These are phyloP conservation scores for Lobophora halterata DNA, from an alignment of 2,888 invertebrate genomes.

Conservation along the genomic window DNA sequence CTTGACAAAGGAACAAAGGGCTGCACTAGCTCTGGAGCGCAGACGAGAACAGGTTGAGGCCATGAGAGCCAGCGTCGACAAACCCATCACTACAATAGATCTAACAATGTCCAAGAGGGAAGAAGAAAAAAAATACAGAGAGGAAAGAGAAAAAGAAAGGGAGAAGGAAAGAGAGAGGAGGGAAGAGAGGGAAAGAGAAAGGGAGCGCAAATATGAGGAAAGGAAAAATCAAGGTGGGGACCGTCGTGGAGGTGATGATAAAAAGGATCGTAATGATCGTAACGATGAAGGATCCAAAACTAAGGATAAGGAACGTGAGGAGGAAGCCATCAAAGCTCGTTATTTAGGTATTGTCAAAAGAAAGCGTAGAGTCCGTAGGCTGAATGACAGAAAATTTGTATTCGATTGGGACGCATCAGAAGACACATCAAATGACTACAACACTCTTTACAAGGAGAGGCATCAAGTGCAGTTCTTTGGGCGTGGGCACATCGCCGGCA, in stretches of 20 bases:
- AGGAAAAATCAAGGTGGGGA: conserved; percentile 69
- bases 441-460: conserved; percentile 96
- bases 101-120: conserved; percentile 74
- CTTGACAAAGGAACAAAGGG: conserved; percentile 96
- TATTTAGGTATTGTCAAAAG: conserved; percentile 97
- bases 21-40: conserved; percentile 92
- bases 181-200: conserved; percentile 81
- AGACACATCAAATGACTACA: conserved; percentile 99
- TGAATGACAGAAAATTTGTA: conserved; percentile 99
- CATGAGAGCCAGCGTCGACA: conserved; percentile 84
- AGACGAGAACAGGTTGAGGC: conserved; percentile 94
- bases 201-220: conserved; percentile 74
- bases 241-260: conserved; percentile 66
- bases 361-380: conserved; percentile 92
- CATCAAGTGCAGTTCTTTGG: conserved; percentile 99
- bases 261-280: conserved; percentile 71
- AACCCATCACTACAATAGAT: conserved; percentile 69
- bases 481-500: conserved; percentile 97
- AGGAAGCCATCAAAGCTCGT: conserved; percentile 96
- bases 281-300: conserved; percentile 78
- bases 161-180: conserved; percentile 78
- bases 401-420: conserved; percentile 99
- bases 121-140: conserved; percentile 63
- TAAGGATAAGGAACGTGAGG: conserved; percentile 95
- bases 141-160: conserved; percentile 68